Conservation (phyloP, 2,797 vertebrate species). For the Ctenosaura bakeri region DNA sequence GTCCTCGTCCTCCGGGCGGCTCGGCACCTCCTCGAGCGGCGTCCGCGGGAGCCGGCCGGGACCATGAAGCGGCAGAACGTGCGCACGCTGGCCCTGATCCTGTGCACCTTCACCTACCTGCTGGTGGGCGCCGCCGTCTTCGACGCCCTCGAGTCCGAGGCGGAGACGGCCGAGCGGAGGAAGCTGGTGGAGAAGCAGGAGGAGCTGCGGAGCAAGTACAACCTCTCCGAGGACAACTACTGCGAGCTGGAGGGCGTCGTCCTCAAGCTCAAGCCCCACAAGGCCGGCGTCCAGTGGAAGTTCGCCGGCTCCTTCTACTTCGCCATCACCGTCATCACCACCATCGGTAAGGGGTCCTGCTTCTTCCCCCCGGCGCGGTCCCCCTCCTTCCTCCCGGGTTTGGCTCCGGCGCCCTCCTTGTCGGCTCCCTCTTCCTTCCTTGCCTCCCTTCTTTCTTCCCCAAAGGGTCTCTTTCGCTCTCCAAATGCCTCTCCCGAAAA, state of each 20-base stretch:
- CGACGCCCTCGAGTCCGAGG: slow-evolving; percentile 89
- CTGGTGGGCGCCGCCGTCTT: slow-evolving; percentile 94
- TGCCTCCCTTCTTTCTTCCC: neutral
- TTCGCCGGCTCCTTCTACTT: slow-evolving; percentile 97
- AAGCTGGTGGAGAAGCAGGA: slow-evolving; percentile 79
- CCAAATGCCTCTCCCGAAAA: too few species aligned
- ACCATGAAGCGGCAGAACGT: slow-evolving; percentile 97
- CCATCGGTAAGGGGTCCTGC: slow-evolving; percentile 85
- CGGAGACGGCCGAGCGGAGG: slow-evolving; percentile 84
- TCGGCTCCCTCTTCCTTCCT: neutral
- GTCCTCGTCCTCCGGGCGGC: too few species aligned
- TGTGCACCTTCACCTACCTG: slow-evolving; percentile 94
- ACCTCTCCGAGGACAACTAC: slow-evolving; percentile 85
- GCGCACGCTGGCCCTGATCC: slow-evolving; percentile 91
- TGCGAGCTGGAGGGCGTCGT: slow-evolving; percentile 89
- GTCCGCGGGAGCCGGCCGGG: slow-evolving; percentile 60
- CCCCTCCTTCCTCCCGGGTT: neutral
- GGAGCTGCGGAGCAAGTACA: slow-evolving; percentile 86
- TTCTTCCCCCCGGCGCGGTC: neutral
- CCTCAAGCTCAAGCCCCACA: slow-evolving; percentile 92
- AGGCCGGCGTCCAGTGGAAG: slow-evolving; percentile 94
- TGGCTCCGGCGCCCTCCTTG: neutral
- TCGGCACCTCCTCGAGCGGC: neutral
- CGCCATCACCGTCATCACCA: slow-evolving; percentile 97
- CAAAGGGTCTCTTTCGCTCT: too few species aligned